phyloP scores from a whole-genome alignment of 64 coral and sea anemone genomes.

The Astreopora myriophthalma region DNA sequence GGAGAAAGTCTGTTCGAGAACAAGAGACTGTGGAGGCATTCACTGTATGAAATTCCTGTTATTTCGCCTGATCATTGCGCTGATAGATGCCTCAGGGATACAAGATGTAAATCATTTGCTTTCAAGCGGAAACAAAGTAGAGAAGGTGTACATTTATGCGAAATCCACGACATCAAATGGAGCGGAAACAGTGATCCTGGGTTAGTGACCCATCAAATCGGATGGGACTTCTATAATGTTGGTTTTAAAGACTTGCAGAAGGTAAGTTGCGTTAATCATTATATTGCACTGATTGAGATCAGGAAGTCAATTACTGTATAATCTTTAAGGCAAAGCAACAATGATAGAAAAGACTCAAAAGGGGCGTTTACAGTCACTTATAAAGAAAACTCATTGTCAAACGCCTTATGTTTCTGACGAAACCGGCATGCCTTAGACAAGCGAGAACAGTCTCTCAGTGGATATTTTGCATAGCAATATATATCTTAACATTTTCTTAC shows the following conservation, averaged over 20 bases:
- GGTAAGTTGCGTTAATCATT: not conserved
- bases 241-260: not conserved
- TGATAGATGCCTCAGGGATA: conserved; percentile 11
- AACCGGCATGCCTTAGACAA: no score
- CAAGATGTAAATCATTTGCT: conserved; percentile 5
- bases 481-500: no score
- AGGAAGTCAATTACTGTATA: no score
- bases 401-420: no score
- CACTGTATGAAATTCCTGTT: not conserved
- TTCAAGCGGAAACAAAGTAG: not conserved
- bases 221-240: not conserved
- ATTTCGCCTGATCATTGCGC: not conserved
- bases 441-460: no score
- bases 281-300: no score
- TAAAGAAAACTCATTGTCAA: no score
- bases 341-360: no score
- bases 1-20: not conserved
- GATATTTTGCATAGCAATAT: no score
- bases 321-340: no score
- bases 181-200: fast-evolving
- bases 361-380: no score
- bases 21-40: not conserved
- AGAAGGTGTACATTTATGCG: not conserved
- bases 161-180: not conserved
- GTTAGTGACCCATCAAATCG: fast-evolving